Base-by-base conservation (phyloP, 2,888 invertebrate genomes). In the Eudemis profundana region DNA sequence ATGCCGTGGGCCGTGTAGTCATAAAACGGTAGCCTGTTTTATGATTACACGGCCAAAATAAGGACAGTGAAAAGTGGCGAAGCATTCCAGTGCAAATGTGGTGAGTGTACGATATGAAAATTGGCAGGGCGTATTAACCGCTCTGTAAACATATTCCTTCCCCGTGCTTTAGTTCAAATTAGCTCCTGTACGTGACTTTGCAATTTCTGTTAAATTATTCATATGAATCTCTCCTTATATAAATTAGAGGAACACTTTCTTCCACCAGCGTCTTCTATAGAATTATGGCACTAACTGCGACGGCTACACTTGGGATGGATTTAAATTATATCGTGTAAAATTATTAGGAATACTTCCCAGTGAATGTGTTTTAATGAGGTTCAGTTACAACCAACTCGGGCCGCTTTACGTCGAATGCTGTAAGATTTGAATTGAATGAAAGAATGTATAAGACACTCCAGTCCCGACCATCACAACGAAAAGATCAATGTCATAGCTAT, bases 141-240 rank as follows among this genome's bases (percentile, higher is more conserved):
- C 65, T 60, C 53, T 47, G 44, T 19, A 15, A 7, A 51, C n/a
- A 47, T 46, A 46, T 61, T 15, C 54, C 19, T 64, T 50, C 57
- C 56, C 69, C 71, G 68, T 73, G 76, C 75, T 80, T 78, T 75
- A 77, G 77, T 79, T 79, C 77, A 80, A 82, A 82, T 82, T 81
- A 83, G 79, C 78, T 78, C 66, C 70, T 54, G 77, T 72, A 80
- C 82, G 82, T 82, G 82, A 78, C 79, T 78, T 78, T 70, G 82
- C 79, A 77, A 80, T 79, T 79, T 74, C 77, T 70, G 72, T 72
- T 78, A 78, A 82, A 83, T 81, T 82, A 82, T 83, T 83, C 81
- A 81, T 78, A 80, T 72, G 77, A 75, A 78, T 79, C 73, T 73
- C 70, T 70, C 66, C 70, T 70, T 68, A 69, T 69, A 68, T 68